Evolutionary conservation across 2,113 vertebrate species (phyloP).

Genomic region (Rhinoderma darwinii): DNA sequence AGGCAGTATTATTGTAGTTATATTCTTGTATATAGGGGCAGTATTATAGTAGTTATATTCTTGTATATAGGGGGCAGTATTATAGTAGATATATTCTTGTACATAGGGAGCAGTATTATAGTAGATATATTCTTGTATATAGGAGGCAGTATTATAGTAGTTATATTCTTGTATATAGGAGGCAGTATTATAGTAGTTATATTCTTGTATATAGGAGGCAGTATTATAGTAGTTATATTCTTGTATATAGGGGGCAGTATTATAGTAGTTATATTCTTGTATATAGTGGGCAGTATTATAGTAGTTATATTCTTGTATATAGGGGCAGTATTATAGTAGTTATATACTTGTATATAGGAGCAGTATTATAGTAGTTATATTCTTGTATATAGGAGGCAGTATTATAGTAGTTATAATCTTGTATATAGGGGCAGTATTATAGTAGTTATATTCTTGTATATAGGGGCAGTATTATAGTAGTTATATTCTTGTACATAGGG

Average conservation of each 20-base stretch:
- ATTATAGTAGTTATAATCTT: constrained; percentile 10
- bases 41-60: constrained; percentile 23
- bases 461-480: background rate
- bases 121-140: too few species aligned
- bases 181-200: background rate
- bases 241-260: background rate
- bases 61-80: constrained; percentile 11
- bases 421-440: background rate
- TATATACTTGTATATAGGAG: background rate
- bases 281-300: constrained; percentile 6
- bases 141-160: too few species aligned
- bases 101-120: background rate
- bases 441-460: background rate
- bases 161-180: background rate
- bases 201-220: background rate
- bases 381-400: constrained; percentile 13
- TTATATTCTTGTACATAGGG: background rate
- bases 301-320: background rate
- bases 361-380: constrained; percentile 28
- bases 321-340: background rate
- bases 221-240: constrained; percentile 15
- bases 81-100: background rate
- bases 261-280: constrained; percentile 20
- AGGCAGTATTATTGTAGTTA: too few species aligned
- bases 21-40: too few species aligned